These are phyloP conservation scores for Muscidifurax raptorellus DNA, from an alignment of 1,140 invertebrate genomes.

Conservation along the genomic window DNA sequence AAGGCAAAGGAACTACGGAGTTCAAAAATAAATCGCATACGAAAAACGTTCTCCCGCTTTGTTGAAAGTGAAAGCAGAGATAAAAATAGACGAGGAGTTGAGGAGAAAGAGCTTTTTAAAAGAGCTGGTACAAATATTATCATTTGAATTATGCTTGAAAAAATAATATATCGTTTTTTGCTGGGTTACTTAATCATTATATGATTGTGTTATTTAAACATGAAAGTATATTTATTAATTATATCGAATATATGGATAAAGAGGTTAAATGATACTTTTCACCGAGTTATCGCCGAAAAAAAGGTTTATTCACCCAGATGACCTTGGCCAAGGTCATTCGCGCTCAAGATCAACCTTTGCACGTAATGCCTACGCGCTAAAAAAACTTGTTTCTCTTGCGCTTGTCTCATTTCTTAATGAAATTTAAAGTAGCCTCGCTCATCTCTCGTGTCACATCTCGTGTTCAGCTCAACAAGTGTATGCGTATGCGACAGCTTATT, in stretches of 20 bases:
- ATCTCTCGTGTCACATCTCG: no score
- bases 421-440: background rate
- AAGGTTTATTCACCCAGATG: background rate
- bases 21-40: conserved; percentile 25
- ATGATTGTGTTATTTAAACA: background rate
- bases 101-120: background rate
- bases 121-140: background rate
- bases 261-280: no score
- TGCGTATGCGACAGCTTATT: no score
- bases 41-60: conserved; percentile 29
- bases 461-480: no score
- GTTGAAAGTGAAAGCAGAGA: conserved; percentile 47
- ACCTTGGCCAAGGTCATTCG: background rate
- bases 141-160: background rate
- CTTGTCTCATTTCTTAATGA: background rate
- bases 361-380: background rate
- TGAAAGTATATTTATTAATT: no score
- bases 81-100: conserved; percentile 10
- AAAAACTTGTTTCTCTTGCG: background rate
- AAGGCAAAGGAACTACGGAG: conserved; percentile 1
- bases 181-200: background rate
- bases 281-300: background rate
- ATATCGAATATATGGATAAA: no score
- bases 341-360: background rate
- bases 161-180: background rate